These are phyloP conservation scores for Chlorocebus sabaeus DNA, from an alignment of 2,113 vertebrate genomes.

Conservation along the genomic window DNA sequence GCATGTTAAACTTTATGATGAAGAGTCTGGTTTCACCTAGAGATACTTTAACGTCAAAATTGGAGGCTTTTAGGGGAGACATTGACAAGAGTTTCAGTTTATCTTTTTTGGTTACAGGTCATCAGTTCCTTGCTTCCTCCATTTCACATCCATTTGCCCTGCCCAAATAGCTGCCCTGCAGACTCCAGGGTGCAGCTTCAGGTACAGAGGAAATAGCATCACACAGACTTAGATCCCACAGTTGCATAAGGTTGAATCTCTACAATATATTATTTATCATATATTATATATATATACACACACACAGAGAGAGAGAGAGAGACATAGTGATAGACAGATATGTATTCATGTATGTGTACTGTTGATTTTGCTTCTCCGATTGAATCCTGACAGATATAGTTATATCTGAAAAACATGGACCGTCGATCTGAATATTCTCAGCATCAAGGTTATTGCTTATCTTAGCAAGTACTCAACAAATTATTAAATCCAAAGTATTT, in stretches of 20 bases:
- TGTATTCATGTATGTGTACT: not conserved
- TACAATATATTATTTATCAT: not conserved
- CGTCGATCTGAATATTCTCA: not conserved
- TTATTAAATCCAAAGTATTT: not conserved
- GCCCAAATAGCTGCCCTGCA: not conserved
- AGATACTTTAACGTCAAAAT: not conserved
- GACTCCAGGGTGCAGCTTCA: not conserved
- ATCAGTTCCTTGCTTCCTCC: not conserved
- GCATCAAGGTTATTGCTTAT: not conserved
- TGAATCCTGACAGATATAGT: not conserved
- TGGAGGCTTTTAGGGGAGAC: not conserved
- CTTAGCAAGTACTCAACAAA: not conserved
- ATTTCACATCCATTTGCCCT: not conserved
- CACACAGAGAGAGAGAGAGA: rapidly evolving
- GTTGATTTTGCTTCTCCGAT: not conserved
- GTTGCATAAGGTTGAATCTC: not conserved
- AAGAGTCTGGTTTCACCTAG: not conserved
- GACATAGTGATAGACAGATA: not conserved
- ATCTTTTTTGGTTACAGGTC: not conserved
- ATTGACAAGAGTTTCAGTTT: not conserved
- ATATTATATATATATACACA: not conserved
- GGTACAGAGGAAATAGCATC: not conserved
- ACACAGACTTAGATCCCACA: not conserved
- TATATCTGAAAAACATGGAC: not conserved
- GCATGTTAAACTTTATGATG: not conserved